Evolutionary conservation across 2,888 invertebrate genomes (phyloP), one percentile per base, ranked within the genome.

Genomic region (Nephrocerus scutellatus): DNA sequence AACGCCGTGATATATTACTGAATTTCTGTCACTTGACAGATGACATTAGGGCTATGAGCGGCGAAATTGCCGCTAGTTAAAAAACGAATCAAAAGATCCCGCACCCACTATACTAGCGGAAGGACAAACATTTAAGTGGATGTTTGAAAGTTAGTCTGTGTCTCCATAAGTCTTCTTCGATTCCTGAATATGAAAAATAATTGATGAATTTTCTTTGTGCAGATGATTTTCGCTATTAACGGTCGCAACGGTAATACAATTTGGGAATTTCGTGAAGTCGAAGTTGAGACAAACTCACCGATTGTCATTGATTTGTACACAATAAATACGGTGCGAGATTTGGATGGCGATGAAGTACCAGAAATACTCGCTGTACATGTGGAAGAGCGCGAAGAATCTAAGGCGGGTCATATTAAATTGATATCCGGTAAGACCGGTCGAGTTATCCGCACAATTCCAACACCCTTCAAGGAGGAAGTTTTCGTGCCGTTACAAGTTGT

Each of bases 401-500:
- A 76, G 39, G 68, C 73, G 7, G 84, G 84, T 1, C 75, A 80
- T 55, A 67, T 88, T 9, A 63, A 84, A 26, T 55, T 87, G 4
- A 70, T 87, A 45, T 83, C 82, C 33, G 85, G 86, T 4, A 75
- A 72, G 60, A 76, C 72, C 22, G 86, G 87, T 3, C 68, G 72
- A 48, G 72, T 79, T 41, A 63, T 86, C 28, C 72, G 74, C 41
- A 74, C 72, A 53, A 67, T 79, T 32, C 66, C 72, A 23, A 79
- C 82, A 21, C 82, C 84, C 1, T 76, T 77, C 48, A 67, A 72
- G 14, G 74, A 75, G 44, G 82, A 84, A 62, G 74, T 80, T 15
- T 84, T 83, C 56, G 82, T 80, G 50, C 81, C 83, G 16, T 80
- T 86, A 1, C 82, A 84, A 60, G 60, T 80, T 14, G 52, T 82